Conservation (phyloP, 2,113 vertebrate species). For the Pterocles burchelli region DNA sequence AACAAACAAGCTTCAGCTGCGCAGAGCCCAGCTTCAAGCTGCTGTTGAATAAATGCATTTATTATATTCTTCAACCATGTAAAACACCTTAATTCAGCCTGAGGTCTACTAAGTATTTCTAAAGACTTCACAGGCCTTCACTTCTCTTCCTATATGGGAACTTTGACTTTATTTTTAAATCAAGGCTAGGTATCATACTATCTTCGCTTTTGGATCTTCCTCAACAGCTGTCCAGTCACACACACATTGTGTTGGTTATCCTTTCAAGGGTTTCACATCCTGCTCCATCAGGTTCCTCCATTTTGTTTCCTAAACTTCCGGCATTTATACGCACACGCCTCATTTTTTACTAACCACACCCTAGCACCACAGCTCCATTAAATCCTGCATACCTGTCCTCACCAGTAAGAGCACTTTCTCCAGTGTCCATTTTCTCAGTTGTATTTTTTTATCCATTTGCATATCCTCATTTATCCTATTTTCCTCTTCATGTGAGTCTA, state of each 20-base stretch:
- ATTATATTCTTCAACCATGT: neutral
- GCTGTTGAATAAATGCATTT: neutral
- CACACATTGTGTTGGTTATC: neutral
- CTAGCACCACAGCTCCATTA: neutral
- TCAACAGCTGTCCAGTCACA: neutral
- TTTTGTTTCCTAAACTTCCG: conserved; percentile 16
- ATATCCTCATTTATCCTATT: neutral
- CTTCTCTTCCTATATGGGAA: neutral
- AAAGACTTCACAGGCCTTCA: neutral
- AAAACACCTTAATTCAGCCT: neutral
- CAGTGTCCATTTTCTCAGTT: neutral
- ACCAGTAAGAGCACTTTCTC: neutral
- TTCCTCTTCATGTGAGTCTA: neutral
- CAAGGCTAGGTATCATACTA: rapidly evolving
- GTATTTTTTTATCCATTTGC: neutral
- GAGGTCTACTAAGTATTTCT: neutral
- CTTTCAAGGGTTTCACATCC: neutral
- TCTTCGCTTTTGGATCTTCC: neutral
- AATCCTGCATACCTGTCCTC: neutral
- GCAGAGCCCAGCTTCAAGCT: neutral
- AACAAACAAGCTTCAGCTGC: neutral
- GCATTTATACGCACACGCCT: neutral
- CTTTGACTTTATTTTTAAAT: neutral
- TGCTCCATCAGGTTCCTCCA: neutral
- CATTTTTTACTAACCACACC: neutral